Evolutionary conservation across 2,888 invertebrate species (phyloP), one percentile per base, ranked within the genome.

Genomic region (Rhagonycha lutea): DNA sequence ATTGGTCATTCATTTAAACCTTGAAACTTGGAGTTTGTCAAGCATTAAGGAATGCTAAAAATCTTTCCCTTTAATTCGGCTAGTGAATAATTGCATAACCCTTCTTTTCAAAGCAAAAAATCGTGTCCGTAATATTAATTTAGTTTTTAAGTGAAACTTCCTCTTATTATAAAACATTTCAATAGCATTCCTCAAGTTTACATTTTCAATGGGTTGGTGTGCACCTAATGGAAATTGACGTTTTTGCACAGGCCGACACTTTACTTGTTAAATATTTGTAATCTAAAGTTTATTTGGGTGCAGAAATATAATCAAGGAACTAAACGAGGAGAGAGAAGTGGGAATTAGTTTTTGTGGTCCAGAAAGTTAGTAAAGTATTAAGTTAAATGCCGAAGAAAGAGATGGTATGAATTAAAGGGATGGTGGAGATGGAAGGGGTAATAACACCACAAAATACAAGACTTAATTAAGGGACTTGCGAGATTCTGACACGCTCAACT

Each of bases 391-490:
- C 26, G 18, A 68, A 26, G 73, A 74, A 63, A 68, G 63, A 47
- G 76, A 76, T 28, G 47, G 73, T 65, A 69, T 14, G 60, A 26
- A 60, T 28, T 71, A 75, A 77, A 79, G 75, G 75, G 74, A 79
- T 75, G 75, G 78, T 61, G 71, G 71, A 77, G 79, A 78, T 76
- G 78, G 79, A 80, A 80, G 78, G 79, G 79, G 74, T 79, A 79
- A 78, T 78, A 78, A 77, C 76, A 77, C 74, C 80, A 74, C 79
- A 78, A 80, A 79, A 78, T 79, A 79, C 76, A 77, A 79, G 76
- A 76, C 73, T 79, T 78, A 79, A 79, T 79, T 79, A 79, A 79
- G 77, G 78, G 78, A 79, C 75, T 79, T 79, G 71, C 69, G 77
- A 70, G 76, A 76, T 73, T 70, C 69, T 72, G 72, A 60, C 75